Evolutionary conservation across 1,140 invertebrate genomes (phyloP).

Genomic region (Drosophila setifemur): DNA sequence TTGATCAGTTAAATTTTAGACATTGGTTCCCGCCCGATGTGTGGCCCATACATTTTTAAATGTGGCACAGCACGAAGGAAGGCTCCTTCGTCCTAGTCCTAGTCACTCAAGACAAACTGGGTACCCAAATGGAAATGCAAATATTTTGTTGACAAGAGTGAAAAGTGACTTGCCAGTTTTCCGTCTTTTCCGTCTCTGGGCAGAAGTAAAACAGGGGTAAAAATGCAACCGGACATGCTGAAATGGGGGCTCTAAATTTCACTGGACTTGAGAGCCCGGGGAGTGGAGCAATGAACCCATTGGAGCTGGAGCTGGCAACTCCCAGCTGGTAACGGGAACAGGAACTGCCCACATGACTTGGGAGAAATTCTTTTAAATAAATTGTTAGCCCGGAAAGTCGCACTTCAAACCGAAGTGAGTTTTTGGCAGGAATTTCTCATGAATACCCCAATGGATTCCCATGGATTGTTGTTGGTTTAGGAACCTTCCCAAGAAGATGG

Average conservation of each 20-base stretch:
- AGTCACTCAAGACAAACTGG: conserved; percentile 30
- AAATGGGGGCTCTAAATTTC: conserved; percentile 33
- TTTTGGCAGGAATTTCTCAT: conserved; percentile 32
- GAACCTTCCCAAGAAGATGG: conserved; percentile 33
- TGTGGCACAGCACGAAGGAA: conserved; percentile 53
- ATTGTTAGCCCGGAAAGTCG: conserved; percentile 37
- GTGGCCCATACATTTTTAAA: conserved; percentile 70
- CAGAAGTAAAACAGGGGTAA: neutral
- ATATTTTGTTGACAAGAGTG: conserved; percentile 73
- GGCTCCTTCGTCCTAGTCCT: neutral
- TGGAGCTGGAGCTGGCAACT: no score
- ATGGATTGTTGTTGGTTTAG: conserved; percentile 7
- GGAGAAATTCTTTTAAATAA: conserved; percentile 37
- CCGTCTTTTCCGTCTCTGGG: neutral
- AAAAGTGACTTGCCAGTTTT: conserved; percentile 64
- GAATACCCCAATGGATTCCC: neutral
- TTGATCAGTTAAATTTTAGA: conserved; percentile 67
- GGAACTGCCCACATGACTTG: conserved; percentile 41
- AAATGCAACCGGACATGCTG: conserved; percentile 63
- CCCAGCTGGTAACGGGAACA: conserved; percentile 14
- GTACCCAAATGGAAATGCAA: conserved; percentile 73
- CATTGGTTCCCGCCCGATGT: conserved; percentile 27
- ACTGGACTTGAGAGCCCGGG: neutral
- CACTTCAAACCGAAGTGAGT: conserved; percentile 4
- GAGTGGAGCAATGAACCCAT: conserved; percentile 45